phyloP scores from a whole-genome alignment of 2,797 vertebrate genomes.

The Eulemur albifrons region DNA sequence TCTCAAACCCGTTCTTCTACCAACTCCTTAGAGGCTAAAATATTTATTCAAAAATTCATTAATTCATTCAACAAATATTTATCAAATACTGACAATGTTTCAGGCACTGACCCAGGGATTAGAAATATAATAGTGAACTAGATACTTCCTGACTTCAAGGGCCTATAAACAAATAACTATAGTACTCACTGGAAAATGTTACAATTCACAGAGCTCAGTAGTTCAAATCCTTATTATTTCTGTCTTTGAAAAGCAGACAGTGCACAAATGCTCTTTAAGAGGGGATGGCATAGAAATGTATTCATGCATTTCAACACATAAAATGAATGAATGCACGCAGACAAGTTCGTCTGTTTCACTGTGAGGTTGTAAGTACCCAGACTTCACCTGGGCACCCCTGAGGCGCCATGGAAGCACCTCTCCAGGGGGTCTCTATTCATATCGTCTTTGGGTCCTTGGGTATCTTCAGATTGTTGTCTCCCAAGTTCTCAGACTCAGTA shows the following conservation, averaged over 20 bases:
- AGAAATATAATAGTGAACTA: background rate
- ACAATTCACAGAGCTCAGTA: background rate
- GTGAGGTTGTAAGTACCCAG: background rate
- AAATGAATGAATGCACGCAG: background rate
- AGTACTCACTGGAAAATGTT: background rate
- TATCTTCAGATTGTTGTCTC: background rate
- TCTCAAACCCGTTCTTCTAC: background rate
- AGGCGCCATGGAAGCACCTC: fast-evolving
- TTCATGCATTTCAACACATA: background rate
- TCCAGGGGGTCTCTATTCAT: background rate
- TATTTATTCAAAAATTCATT: conserved; percentile 2
- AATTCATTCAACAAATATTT: background rate
- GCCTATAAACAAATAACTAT: background rate
- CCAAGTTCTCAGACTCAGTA: background rate
- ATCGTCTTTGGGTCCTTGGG: background rate
- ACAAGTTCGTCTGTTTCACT: background rate
- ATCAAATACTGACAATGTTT: background rate
- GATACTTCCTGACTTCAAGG: background rate
- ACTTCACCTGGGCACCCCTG: too few relatives aligned
- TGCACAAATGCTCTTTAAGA: background rate
- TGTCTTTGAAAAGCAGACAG: conserved; percentile 44
- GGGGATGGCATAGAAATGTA: background rate
- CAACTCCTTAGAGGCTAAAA: background rate
- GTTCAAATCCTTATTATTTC: background rate
- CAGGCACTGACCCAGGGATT: background rate